Percentiles rank a stretch among this genome's conserved stretches.
Evolutionary conservation across 2,797 vertebrate species (phyloP).

Genomic region (Balearica regulorum): DNA sequence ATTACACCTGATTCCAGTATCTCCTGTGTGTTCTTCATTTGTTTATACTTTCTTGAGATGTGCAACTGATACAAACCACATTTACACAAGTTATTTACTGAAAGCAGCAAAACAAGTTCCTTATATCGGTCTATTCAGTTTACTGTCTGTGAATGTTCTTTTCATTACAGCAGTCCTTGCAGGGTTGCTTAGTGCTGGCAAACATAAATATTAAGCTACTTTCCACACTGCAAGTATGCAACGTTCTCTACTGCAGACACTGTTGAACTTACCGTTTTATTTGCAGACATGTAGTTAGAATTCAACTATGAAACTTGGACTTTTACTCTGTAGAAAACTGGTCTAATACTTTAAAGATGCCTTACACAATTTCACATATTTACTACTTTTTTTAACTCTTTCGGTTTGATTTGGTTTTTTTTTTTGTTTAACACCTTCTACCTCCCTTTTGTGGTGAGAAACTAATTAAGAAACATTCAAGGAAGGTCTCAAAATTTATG

Average conservation of each 20-base stretch:
- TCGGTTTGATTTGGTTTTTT: conserved; percentile 19
- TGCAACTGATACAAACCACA: background rate
- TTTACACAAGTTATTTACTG: background rate
- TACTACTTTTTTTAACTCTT: conserved; percentile 25
- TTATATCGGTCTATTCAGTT: background rate
- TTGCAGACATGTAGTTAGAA: conserved; percentile 37
- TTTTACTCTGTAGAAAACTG: conserved; percentile 37
- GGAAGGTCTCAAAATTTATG: background rate
- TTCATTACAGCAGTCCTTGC: background rate
- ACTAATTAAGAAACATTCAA: background rate
- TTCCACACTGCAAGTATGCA: conserved; percentile 26
- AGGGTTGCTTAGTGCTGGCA: background rate
- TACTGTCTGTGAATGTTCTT: background rate
- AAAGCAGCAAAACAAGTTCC: background rate
- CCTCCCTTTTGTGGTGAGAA: background rate
- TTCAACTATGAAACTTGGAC: conserved; percentile 30
- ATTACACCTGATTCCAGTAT: background rate
- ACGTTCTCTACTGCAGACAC: background rate
- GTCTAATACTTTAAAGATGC: conserved; percentile 19
- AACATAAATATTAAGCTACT: conserved; percentile 54
- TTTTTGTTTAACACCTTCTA: background rate
- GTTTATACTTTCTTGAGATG: background rate
- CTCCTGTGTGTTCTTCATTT: background rate
- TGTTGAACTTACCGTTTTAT: conserved; percentile 48
- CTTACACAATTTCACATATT: conserved; percentile 33